Evolutionary conservation across 1,140 invertebrate species (phyloP), one percentile per base, ranked within the genome.

Genomic region (Ectropis grisescens): DNA sequence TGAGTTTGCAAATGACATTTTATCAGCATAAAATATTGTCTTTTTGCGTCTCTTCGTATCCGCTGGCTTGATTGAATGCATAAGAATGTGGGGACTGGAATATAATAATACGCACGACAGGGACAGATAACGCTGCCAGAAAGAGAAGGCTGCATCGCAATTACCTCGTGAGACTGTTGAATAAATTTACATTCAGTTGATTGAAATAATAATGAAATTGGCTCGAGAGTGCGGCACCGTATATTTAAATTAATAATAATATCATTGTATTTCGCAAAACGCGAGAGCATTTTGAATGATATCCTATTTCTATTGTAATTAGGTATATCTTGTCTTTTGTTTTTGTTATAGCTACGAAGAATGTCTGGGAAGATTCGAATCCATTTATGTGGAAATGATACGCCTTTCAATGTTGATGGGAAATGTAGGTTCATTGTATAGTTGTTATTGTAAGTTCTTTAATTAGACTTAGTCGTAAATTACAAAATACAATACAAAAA

Each of bases 151-250:
- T 30, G 48, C 52, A 69, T 60, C 65, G 67, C 74, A 79, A 79
- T 79, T 79, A 79, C 71, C 71, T 62, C 66, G 65, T 75, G 69
- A 79, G 74, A 79, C 74, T 76, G 71, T 80, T 75, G 75, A 80
- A 80, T 80, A 80, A 75, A 80, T 80, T 76, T 76, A 76, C 75
- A 76, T 80, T 76, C 61, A 72, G 65, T 72, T 76, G 75, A 80
- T 80, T 80, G 75, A 80, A 76, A 80, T 80, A 80, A 80, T 80
- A 80, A 80, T 76, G 75, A 80, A 76, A 76, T 80, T 76, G 71
- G 67, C 72, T 65, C 58, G 58, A 69, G 62, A 70, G n/a, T 59
- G 57, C 59, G 61, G 61, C 66, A 62, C 61, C 59, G 58, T 62
- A 72, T 76, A 75, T 76, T 76, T 80, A 80, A 76, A 80, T 80